A percentile compares a stretch with the other conserved stretches of the same genome.
phyloP scores from a whole-genome alignment of 2,113 vertebrate genomes.

The Oostethus manadensis region DNA sequence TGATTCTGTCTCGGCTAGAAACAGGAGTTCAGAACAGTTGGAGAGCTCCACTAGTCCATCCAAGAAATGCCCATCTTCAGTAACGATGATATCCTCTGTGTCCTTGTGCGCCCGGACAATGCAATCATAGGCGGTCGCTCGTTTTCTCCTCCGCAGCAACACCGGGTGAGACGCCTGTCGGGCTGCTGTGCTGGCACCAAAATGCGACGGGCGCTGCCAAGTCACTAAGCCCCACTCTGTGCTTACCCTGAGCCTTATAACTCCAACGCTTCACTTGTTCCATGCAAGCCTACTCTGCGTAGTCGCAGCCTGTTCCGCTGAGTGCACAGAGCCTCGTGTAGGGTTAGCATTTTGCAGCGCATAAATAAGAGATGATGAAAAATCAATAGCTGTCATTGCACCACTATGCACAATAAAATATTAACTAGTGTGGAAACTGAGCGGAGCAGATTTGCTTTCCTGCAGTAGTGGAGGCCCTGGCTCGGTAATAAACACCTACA shows the following conservation, averaged over 20 bases:
- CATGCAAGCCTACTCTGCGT: neutral
- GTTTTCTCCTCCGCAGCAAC: conserved; percentile 38
- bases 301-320: too few species aligned
- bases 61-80: neutral
- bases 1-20: too few species aligned
- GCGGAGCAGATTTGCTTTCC: conserved; percentile 53
- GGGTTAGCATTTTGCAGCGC: conserved; percentile 65
- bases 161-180: conserved; percentile 57
- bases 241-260: conserved; percentile 46
- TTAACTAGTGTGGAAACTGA: conserved; percentile 71
- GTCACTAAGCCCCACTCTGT: conserved; percentile 53
- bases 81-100: conserved; percentile 31
- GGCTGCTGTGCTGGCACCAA: conserved; percentile 68
- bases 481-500: conserved; percentile 64
- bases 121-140: conserved; percentile 52
- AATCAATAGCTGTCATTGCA: conserved; percentile 72
- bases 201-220: conserved; percentile 48
- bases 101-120: conserved; percentile 54
- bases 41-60: neutral
- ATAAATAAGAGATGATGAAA: conserved; percentile 75
- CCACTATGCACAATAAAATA: conserved; percentile 67
- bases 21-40: neutral
- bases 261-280: conserved; percentile 41
- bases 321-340: conserved; percentile 26
- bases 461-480: conserved; percentile 29